Evolutionary conservation across 2,113 vertebrate genomes (phyloP).

Genomic region (Taurulus bubalis): DNA sequence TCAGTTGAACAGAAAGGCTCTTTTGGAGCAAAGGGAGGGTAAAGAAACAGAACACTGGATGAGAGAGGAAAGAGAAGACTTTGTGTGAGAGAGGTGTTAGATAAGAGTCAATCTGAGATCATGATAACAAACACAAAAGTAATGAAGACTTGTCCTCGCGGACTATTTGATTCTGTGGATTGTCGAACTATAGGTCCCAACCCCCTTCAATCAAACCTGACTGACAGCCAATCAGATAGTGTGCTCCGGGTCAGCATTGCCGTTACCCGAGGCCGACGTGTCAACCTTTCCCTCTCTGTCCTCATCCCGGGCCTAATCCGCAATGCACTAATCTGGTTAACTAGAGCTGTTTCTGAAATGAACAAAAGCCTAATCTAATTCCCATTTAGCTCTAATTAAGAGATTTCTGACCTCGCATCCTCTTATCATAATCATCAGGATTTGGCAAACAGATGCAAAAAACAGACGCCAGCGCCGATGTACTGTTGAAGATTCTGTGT

Average conservation of each 20-base stretch:
- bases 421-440: constrained; percentile 67
- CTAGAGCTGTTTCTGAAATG: constrained; percentile 67
- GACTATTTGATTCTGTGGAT: constrained; percentile 14
- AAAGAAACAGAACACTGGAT: constrained; percentile 44
- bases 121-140: constrained; percentile 20
- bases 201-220: constrained; percentile 29
- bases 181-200: constrained; percentile 8
- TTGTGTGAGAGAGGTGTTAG: constrained; percentile 45
- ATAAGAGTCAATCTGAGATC: constrained; percentile 37
- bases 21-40: constrained; percentile 60
- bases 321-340: constrained; percentile 77
- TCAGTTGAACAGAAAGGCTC: constrained; percentile 72
- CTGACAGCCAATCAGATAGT: constrained; percentile 46
- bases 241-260: not conserved
- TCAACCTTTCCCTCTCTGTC: constrained; percentile 30
- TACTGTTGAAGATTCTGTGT: constrained; percentile 32
- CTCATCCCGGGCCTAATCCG: constrained; percentile 60
- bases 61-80: constrained; percentile 33
- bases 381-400: constrained; percentile 80
- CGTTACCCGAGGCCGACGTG: constrained; percentile 26
- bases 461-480: constrained; percentile 8
- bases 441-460: constrained; percentile 43
- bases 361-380: constrained; percentile 77
- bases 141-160: constrained; percentile 41
- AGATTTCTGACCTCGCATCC: constrained; percentile 77